Conservation (phyloP, 1,140 invertebrate species). For the Wasmannia auropunctata region DNA sequence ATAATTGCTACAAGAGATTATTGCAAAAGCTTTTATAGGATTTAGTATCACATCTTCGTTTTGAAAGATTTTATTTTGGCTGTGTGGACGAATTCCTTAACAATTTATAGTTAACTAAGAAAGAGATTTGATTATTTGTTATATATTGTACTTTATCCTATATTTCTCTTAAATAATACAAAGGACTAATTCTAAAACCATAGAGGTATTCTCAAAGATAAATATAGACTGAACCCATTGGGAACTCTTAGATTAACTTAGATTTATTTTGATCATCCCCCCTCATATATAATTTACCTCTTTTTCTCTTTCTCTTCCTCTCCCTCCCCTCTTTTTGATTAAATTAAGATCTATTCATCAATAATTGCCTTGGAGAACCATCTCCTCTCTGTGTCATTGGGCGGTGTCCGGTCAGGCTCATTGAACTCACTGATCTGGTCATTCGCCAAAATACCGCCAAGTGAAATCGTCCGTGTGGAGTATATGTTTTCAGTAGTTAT, state of each 20-base stretch:
- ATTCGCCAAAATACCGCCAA: conserved; percentile 55
- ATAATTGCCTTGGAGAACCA: neutral
- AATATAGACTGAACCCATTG: neutral
- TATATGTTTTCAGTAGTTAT: neutral
- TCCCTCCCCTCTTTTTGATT: neutral
- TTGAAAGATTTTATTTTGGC: neutral
- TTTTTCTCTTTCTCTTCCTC: neutral
- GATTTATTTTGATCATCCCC: neutral
- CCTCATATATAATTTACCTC: neutral
- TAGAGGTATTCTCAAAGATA: neutral
- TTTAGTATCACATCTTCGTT: neutral
- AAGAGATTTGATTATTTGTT: neutral
- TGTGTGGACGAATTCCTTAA: neutral
- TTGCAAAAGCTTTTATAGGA: neutral
- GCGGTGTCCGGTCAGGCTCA: neutral
- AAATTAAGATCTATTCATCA: neutral
- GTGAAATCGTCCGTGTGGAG: conserved; percentile 70
- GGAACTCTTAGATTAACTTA: neutral
- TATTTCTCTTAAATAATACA: neutral
- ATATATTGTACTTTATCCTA: neutral
- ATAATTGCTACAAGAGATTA: neutral
- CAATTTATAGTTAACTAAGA: neutral
- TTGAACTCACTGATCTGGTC: neutral
- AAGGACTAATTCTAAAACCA: neutral
- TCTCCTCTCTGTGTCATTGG: neutral